Conservation (phyloP, 2,113 vertebrate species). For the Chamaetylas fuelleborni region DNA sequence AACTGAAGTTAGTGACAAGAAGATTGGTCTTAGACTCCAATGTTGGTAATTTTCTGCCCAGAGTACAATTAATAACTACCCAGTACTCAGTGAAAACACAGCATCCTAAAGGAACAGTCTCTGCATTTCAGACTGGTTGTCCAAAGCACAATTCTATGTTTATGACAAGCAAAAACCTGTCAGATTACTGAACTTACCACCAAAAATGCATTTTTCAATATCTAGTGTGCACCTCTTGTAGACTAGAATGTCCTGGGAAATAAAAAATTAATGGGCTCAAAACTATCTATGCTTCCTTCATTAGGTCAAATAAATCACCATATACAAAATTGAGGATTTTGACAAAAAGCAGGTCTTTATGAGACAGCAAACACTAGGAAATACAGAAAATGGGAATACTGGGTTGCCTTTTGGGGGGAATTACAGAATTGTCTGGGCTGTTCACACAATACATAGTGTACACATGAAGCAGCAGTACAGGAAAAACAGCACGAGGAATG, state of each 20-base stretch:
- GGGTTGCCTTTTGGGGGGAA: neutral
- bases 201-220: conserved; percentile 25
- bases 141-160: neutral
- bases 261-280: conserved; percentile 26
- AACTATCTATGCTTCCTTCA: neutral
- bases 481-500: neutral
- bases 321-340: neutral
- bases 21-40: neutral
- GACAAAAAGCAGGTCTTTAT: neutral
- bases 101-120: neutral
- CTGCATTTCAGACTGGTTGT: neutral
- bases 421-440: neutral
- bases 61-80: neutral
- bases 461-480: neutral
- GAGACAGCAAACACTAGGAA: neutral
- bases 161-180: neutral
- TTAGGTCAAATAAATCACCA: neutral
- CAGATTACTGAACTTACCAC: neutral
- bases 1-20: neutral
- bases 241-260: neutral
- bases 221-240: neutral
- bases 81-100: neutral
- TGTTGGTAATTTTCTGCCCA: neutral
- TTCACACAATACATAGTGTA: neutral
- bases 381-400: neutral